Conservation (phyloP, 2,113 vertebrate species). For the Phocoena phocoena region DNA sequence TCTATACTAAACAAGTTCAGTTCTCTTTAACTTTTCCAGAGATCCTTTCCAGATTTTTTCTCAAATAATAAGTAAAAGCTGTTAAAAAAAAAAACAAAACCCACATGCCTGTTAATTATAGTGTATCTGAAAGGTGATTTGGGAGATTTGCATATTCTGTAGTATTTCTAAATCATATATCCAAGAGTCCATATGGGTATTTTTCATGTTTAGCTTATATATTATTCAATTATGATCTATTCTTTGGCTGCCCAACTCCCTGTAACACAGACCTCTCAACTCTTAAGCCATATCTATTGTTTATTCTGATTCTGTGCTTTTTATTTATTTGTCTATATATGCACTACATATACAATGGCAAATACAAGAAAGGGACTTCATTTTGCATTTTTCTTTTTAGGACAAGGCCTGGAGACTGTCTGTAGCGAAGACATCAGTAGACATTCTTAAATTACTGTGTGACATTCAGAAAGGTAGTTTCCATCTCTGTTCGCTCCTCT, state of each 20-base stretch:
- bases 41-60: neutral
- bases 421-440: slow-evolving; percentile 88
- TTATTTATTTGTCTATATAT: neutral
- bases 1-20: neutral
- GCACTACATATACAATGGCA: too few relatives aligned
- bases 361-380: slow-evolving; percentile 3
- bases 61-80: neutral
- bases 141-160: neutral
- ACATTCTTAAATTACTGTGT: slow-evolving; percentile 88
- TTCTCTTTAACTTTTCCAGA: slow-evolving; percentile 5
- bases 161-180: neutral
- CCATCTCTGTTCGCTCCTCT: neutral
- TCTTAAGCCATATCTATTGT: neutral
- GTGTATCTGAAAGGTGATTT: neutral
- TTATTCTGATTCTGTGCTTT: neutral
- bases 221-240: neutral
- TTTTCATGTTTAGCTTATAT: neutral
- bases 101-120: neutral
- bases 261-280: neutral
- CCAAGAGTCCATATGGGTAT: rapidly evolving
- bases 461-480: slow-evolving; percentile 88
- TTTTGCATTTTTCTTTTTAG: slow-evolving; percentile 78
- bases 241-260: neutral
- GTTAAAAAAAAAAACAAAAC: neutral
- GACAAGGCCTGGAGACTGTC: slow-evolving; percentile 87